Percentiles rank a stretch among this genome's conserved stretches.
phyloP scores from a whole-genome alignment of 64 coral and sea anemone genomes.

The Montipora efflorescens region DNA sequence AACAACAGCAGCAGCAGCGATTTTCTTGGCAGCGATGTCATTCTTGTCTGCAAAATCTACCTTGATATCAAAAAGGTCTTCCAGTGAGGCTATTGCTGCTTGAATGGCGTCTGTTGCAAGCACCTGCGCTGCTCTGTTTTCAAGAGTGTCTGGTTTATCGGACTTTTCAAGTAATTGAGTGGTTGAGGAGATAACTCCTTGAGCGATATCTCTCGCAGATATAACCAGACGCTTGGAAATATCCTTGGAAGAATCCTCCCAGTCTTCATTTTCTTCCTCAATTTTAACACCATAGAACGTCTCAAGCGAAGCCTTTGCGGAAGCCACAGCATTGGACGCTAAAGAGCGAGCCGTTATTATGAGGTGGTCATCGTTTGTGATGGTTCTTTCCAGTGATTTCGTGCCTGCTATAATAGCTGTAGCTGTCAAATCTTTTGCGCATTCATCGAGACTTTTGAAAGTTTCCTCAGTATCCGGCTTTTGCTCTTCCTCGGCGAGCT shows the following conservation, averaged over 20 bases:
- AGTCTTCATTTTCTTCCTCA: neutral
- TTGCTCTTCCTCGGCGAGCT: neutral
- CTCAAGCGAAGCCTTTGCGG: slow-evolving; percentile 21
- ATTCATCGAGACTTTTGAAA: slow-evolving; percentile 12
- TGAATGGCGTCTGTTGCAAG: slow-evolving; percentile 26
- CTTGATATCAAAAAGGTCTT: slow-evolving; percentile 12
- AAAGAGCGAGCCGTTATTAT: slow-evolving; percentile 6
- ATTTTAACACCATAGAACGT: neutral
- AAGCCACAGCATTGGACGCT: neutral
- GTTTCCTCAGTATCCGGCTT: neutral
- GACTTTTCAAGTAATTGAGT: neutral
- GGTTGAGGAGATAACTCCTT: neutral
- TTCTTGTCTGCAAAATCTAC: neutral
- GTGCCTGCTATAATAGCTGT: slow-evolving; percentile 16
- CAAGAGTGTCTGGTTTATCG: neutral
- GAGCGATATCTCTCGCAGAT: neutral
- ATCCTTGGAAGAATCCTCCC: neutral
- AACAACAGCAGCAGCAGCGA: slow-evolving; percentile 37
- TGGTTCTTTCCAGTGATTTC: slow-evolving; percentile 29
- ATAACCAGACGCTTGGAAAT: neutral
- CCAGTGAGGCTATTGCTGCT: neutral
- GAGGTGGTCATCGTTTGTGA: slow-evolving; percentile 33
- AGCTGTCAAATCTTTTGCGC: slow-evolving; percentile 20
- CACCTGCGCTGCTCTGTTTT: neutral
- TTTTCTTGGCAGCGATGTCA: neutral